A percentile compares a stretch with the other conserved stretches of the same genome.
Conservation (phyloP, 2,113 vertebrate genomes). For the Fulmarus glacialis region DNA sequence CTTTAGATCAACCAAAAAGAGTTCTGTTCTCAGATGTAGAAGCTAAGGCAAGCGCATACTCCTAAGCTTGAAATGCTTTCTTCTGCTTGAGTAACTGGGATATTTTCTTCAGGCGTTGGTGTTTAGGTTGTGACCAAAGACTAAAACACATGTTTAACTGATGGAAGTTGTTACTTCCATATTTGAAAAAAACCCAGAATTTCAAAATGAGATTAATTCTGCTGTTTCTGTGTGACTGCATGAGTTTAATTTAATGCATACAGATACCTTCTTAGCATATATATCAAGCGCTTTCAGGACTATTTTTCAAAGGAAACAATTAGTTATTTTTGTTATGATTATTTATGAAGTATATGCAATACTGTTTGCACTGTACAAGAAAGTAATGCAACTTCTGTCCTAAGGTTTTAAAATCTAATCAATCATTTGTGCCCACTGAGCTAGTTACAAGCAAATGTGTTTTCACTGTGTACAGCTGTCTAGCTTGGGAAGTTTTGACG, state of each 20-base stretch:
- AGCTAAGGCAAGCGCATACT: background rate
- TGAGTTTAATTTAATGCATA: background rate
- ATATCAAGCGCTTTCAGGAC: background rate
- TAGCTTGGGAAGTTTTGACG: background rate
- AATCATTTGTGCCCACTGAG: background rate
- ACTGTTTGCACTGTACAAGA: background rate
- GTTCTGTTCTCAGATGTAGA: background rate
- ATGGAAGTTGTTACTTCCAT: background rate
- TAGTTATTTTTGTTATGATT: background rate
- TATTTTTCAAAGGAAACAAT: background rate
- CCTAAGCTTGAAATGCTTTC: background rate
- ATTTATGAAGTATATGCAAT: background rate
- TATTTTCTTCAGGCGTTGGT: background rate
- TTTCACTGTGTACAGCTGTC: background rate
- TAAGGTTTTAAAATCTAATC: background rate
- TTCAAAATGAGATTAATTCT: background rate
- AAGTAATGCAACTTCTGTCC: background rate
- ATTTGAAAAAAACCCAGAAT: background rate
- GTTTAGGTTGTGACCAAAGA: background rate
- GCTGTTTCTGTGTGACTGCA: background rate
- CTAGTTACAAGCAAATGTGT: background rate
- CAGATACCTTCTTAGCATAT: background rate
- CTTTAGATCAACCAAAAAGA: background rate
- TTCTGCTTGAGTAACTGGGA: background rate
- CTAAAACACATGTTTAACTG: background rate